Conservation (phyloP, 2,113 vertebrate species). For the Manacus vitellinus region DNA sequence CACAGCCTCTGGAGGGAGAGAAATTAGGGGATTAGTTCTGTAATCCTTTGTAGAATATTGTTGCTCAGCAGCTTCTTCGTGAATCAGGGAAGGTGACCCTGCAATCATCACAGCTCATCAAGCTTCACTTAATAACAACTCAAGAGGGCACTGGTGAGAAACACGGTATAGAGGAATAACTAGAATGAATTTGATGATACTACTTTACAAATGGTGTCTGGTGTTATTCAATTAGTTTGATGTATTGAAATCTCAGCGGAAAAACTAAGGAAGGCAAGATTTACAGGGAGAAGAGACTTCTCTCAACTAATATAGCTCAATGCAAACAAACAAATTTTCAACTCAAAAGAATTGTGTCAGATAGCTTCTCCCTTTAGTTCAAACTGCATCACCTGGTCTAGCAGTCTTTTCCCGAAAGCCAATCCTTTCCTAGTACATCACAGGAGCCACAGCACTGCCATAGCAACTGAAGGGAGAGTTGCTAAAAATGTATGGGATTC, state of each 20-base stretch:
- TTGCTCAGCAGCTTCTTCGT: constrained; percentile 9
- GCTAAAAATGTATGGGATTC: not conserved
- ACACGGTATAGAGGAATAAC: not conserved
- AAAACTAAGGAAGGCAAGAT: not conserved
- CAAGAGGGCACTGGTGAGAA: constrained; percentile 5
- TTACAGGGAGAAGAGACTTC: not conserved
- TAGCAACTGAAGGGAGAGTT: not conserved
- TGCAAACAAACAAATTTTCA: not conserved
- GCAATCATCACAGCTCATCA: constrained; percentile 27
- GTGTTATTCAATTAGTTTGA: not conserved
- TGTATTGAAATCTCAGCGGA: not conserved
- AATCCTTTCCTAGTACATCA: not conserved
- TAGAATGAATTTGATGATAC: not conserved
- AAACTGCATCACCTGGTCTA: not conserved
- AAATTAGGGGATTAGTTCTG: constrained; percentile 19
- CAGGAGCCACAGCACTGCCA: fast-evolving
- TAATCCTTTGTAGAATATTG: constrained; percentile 11
- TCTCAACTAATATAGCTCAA: not conserved
- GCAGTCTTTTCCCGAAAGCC: not conserved
- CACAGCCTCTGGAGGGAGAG: not conserved
- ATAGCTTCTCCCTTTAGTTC: not conserved
- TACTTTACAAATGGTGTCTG: not conserved
- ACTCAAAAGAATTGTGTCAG: not conserved
- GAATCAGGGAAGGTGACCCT: constrained; percentile 1
- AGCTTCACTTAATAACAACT: constrained; percentile 40